A percentile compares a stretch with the other conserved stretches of the same genome.
phyloP scores from a whole-genome alignment of 2,888 invertebrate species.

The Isotomurus palustris region DNA sequence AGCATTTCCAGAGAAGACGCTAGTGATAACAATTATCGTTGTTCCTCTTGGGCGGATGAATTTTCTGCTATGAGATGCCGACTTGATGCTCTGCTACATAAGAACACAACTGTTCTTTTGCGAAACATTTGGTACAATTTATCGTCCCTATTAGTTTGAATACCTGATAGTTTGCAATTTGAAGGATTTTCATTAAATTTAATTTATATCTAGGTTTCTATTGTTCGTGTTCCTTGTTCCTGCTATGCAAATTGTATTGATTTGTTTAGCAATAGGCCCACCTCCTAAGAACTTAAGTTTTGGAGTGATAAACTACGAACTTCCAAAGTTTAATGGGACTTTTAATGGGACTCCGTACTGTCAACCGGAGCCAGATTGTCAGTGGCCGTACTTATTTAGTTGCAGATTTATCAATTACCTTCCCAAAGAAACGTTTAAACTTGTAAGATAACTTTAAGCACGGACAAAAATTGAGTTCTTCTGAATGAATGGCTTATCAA shows the following conservation, averaged over 20 bases:
- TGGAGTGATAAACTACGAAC: conserved; percentile 76
- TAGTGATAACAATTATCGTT: too few species aligned
- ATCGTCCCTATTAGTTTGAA: too few species aligned
- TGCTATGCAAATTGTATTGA: conserved; percentile 85
- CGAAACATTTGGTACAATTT: conserved; percentile 31
- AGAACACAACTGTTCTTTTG: conserved; percentile 30
- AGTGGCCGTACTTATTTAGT: conserved; percentile 23
- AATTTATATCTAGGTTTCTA: conserved; percentile 65
- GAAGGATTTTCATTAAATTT: not conserved
- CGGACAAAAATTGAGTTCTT: too few species aligned
- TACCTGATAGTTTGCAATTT: not conserved
- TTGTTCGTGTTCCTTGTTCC: conserved; percentile 87
- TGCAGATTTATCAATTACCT: conserved; percentile 29
- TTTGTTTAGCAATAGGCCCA: conserved; percentile 84
- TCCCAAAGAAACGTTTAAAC: conserved; percentile 8
- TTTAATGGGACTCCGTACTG: conserved; percentile 19
- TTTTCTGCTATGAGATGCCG: not conserved
- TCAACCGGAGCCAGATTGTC: too few species aligned
- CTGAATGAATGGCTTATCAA: too few species aligned
- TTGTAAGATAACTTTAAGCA: conserved; percentile 13
- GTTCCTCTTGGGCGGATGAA: too few species aligned
- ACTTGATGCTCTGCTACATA: conserved; percentile 26
- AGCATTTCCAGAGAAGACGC: too few species aligned
- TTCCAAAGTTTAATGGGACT: not conserved
- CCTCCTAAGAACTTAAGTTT: conserved; percentile 76